A percentile compares a stretch with the other conserved stretches of the same genome.
Evolutionary conservation across 2,797 vertebrate species (phyloP).

Genomic region (Sebastes paucispinis): DNA sequence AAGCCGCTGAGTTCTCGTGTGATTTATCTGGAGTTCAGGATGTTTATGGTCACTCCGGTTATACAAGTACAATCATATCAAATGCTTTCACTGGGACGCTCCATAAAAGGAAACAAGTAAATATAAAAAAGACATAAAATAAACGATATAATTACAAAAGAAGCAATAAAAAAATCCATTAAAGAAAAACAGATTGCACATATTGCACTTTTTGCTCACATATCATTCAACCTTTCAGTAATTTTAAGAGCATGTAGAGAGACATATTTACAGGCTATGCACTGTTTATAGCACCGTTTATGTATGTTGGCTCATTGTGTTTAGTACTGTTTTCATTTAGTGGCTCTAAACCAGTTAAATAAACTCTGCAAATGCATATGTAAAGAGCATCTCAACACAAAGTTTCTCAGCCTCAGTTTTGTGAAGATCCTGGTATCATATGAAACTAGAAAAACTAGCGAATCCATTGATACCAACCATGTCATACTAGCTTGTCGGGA

Average conservation of each 20-base stretch:
- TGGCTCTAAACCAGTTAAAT: background rate
- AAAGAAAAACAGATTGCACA: background rate
- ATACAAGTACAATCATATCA: background rate
- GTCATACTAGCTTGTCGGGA: too few relatives aligned
- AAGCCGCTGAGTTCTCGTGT: background rate
- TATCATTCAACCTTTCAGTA: background rate
- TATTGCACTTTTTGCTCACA: too few relatives aligned
- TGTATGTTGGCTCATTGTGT: background rate
- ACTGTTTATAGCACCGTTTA: background rate
- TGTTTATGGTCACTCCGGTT: background rate
- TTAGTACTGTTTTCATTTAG: background rate
- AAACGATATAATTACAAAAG: background rate
- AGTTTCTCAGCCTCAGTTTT: too few relatives aligned
- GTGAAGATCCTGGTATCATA: too few relatives aligned
- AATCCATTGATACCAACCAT: too few relatives aligned
- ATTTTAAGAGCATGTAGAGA: background rate
- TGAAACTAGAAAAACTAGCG: too few relatives aligned
- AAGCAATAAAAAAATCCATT: background rate
- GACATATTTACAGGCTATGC: too few relatives aligned
- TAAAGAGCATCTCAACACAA: background rate
- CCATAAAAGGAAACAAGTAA: background rate
- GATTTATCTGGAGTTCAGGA: background rate
- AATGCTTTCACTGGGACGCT: background rate
- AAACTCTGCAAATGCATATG: background rate
- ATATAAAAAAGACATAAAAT: background rate